Evolutionary conservation across 2,113 vertebrate species (phyloP).

Genomic region (Myxocyprinus asiaticus): DNA sequence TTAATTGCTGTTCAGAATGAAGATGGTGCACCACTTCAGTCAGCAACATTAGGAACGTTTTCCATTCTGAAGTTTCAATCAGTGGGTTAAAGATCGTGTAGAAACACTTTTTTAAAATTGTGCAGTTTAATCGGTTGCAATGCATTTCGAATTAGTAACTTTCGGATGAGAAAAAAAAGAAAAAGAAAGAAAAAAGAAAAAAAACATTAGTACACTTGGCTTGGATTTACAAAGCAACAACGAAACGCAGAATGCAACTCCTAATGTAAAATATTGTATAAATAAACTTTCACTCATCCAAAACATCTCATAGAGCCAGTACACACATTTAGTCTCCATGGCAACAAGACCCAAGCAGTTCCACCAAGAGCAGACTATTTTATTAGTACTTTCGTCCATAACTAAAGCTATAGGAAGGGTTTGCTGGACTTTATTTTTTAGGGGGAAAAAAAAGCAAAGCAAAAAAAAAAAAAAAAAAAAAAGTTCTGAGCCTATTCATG

Average conservation of each 20-base stretch:
- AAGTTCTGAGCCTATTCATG: too few species aligned
- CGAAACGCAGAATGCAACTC: background rate
- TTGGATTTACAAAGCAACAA: conserved; percentile 45
- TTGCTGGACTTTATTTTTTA: conserved; percentile 1
- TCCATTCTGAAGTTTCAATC: conserved; percentile 52
- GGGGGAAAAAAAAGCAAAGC: background rate
- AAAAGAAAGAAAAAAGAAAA: conserved; percentile 48
- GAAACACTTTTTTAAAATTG: conserved; percentile 68
- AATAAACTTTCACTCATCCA: conserved; percentile 2
- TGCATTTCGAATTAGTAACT: conserved; percentile 68
- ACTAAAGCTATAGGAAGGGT: background rate
- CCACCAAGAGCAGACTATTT: conserved; percentile 12
- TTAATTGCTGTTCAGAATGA: conserved; percentile 58
- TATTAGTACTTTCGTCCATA: conserved; percentile 12
- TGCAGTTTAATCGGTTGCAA: conserved; percentile 65
- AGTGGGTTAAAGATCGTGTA: conserved; percentile 66
- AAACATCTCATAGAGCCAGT: conserved; percentile 46
- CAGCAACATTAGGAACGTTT: background rate
- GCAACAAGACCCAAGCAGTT: conserved; percentile 34
- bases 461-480: background rate
- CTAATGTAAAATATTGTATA: conserved; percentile 8
- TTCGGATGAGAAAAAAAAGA: conserved; percentile 47
- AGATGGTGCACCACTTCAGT: conserved; percentile 52
- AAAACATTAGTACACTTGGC: conserved; percentile 61
- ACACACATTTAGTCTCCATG: conserved; percentile 30